Base-by-base conservation (phyloP, 2,113 vertebrate genomes). In the Apeltes quadracus region DNA sequence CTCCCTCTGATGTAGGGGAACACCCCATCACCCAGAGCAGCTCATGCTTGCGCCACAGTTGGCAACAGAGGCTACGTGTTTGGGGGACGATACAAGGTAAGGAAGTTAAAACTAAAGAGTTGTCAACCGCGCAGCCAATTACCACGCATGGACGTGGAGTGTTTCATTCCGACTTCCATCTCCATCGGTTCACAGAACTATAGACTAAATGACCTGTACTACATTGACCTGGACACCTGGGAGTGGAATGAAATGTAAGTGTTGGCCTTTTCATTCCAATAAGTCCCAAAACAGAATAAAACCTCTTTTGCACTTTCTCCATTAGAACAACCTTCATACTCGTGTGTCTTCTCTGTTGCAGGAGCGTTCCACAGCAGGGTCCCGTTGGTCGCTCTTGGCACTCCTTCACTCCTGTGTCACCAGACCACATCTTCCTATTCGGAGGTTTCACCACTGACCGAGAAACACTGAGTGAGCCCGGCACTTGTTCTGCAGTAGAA, bases 391-490 rank as follows among this genome's bases (percentile, higher is more conserved):
- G 98, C 0, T 99, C 98, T 0, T 99, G 98, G 98, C 97, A 99
- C 69, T 97, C 98, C 27, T 85, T 99, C 18, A 96, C 95, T 0
- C 95, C 96, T 0, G 95, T 97, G 25, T 98, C 98, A 65, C 88
- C 93, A 0, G 95, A 98, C 72, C 95, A 95, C 78, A 95, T 99
- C 88, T 99, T 99, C 86, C 92, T 99, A 75, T 99, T 98, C 1
- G 98, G 98, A 51, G 98, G 98, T 27, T 99, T 99, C 92, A 99
- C 98, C 83, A 99, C 98, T 0, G 95, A 96, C 69, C 95, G 96
- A 84, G 95, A 97, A 80, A 98, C 98, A 0, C 87, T 99, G 23
- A 97, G 97, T 99, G 87, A 96, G 96, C 94, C 48, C 27, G 7
- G 36, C 20, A 4, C 11, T 50, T 39, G 1, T 44, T 27, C 7